phyloP scores from a whole-genome alignment of 2,888 invertebrate genomes.

The Drosophila affinis region DNA sequence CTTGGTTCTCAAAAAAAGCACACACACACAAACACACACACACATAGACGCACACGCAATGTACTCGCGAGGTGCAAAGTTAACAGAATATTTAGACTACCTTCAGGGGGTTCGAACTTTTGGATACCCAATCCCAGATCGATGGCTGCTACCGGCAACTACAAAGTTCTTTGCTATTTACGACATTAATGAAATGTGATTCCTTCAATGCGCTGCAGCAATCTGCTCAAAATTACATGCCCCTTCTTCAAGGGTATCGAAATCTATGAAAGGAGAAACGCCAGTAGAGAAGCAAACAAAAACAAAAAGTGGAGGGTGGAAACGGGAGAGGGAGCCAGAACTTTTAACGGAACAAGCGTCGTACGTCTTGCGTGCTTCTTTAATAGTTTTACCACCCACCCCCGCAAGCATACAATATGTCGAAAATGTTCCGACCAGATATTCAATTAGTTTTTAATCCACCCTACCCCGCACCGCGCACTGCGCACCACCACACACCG shows the following conservation, averaged over 20 bases:
- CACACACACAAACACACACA: conserved; percentile 25
- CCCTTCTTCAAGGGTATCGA: background rate
- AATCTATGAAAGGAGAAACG: conserved; percentile 8
- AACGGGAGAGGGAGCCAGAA: background rate
- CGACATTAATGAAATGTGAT: background rate
- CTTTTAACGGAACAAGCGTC: background rate
- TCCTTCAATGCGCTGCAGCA: conserved; percentile 31
- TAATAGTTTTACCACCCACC: conserved; percentile 2
- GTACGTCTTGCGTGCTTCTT: conserved; percentile 26
- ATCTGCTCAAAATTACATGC: conserved; percentile 21
- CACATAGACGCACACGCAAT: conserved; percentile 26
- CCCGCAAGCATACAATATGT: conserved; percentile 23
- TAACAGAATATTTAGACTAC: background rate
- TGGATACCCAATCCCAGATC: background rate
- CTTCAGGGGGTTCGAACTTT: background rate
- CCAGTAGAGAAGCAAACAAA: conserved; percentile 1
- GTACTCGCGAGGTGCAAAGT: conserved; percentile 56
- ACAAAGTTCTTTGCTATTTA: background rate
- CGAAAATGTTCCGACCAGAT: conserved; percentile 50
- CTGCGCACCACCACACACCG: background rate
- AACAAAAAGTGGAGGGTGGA: background rate
- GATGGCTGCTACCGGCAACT: background rate
- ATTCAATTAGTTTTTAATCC: conserved; percentile 76
- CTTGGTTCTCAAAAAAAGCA: conserved; percentile 63
- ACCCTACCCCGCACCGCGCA: background rate